A percentile compares a stretch with the other conserved stretches of the same genome.
phyloP scores from a whole-genome alignment of 2,888 invertebrate genomes.

The Caenorhabditis wallacei region DNA sequence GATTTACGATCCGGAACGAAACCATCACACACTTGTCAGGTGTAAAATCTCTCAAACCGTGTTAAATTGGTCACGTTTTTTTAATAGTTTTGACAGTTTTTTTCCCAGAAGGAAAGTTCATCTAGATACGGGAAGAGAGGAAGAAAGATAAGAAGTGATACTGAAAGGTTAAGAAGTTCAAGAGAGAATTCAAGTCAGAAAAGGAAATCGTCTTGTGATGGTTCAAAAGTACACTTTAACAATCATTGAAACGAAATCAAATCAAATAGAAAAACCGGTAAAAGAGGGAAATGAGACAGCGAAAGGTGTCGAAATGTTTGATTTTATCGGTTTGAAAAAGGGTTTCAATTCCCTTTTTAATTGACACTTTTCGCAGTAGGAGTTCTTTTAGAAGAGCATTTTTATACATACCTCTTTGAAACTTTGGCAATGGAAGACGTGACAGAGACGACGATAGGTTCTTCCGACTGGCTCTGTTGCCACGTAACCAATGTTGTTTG shows the following conservation, averaged over 20 bases:
- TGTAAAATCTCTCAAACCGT: conserved; percentile 25
- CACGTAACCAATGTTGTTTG: conserved; percentile 70
- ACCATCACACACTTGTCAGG: conserved; percentile 24
- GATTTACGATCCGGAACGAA: conserved; percentile 43
- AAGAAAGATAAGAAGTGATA: background rate
- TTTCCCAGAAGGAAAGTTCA: conserved; percentile 1
- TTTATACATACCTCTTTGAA: conserved; percentile 25
- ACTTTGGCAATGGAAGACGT: conserved; percentile 67
- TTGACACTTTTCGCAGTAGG: conserved; percentile 40
- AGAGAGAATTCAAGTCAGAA: conserved; percentile 16
- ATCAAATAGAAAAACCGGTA: conserved; percentile 35
- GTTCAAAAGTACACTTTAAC: conserved; percentile 30
- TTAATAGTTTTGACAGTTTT: conserved; percentile 8
- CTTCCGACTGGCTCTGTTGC: conserved; percentile 70
- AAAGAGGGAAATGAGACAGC: background rate
- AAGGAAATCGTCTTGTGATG: conserved; percentile 10
- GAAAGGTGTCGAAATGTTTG: conserved; percentile 38
- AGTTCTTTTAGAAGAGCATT: conserved; percentile 16
- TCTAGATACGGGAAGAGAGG: background rate
- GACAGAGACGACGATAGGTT: conserved; percentile 70
- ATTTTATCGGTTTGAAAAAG: conserved; percentile 40
- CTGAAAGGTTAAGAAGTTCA: background rate
- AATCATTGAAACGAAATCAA: conserved; percentile 36
- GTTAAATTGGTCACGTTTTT: conserved; percentile 9
- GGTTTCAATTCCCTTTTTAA: conserved; percentile 16